phyloP scores from a whole-genome alignment of 2,113 vertebrate species.

The Galeopterus variegatus region DNA sequence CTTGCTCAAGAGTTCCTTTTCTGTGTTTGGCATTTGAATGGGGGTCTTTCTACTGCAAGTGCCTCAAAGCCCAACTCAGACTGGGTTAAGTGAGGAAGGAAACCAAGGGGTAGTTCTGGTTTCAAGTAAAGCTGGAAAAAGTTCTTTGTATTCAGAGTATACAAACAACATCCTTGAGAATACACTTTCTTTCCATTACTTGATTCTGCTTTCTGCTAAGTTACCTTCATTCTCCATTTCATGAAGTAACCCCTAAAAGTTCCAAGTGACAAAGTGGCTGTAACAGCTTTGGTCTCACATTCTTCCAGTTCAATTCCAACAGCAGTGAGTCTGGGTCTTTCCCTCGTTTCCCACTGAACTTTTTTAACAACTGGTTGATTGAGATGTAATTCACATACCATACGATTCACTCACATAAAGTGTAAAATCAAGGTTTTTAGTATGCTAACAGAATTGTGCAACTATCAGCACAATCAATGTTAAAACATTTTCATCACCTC shows the following conservation, averaged over 20 bases:
- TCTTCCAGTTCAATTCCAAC: neutral
- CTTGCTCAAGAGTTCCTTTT: neutral
- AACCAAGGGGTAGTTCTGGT: neutral
- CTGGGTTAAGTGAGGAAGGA: neutral
- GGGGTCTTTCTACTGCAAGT: neutral
- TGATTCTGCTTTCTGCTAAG: neutral
- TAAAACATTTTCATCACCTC: neutral
- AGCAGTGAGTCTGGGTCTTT: neutral
- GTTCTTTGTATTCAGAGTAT: neutral
- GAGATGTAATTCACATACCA: neutral
- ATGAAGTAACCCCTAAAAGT: neutral
- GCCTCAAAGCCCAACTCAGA: neutral
- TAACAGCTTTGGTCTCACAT: neutral
- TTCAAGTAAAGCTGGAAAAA: neutral
- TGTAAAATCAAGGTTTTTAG: neutral
- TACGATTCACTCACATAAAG: neutral
- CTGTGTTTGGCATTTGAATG: neutral
- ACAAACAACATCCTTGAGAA: neutral
- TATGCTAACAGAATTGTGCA: neutral
- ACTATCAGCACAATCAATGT: neutral
- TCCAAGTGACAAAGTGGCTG: neutral
- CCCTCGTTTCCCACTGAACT: neutral
- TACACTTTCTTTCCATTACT: neutral
- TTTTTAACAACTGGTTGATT: neutral
- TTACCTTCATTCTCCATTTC: neutral